Evolutionary conservation across 1,140 invertebrate species (phyloP).

Genomic region (Hydropsyche tenuis): DNA sequence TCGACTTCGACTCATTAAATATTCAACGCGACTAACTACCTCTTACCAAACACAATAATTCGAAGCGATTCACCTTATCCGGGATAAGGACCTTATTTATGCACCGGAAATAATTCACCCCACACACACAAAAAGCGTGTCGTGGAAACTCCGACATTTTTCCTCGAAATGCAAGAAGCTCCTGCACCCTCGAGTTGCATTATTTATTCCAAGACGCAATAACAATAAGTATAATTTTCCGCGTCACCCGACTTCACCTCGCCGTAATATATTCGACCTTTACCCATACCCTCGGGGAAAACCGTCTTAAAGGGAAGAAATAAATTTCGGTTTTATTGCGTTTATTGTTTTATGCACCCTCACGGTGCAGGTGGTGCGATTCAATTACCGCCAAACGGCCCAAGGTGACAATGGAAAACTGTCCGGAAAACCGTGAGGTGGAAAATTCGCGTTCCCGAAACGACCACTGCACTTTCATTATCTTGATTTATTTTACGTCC

Average conservation of each 20-base stretch:
- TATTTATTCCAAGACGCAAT: constrained; percentile 38
- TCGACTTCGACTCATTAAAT: no score
- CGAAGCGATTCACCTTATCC: neutral
- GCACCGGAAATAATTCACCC: constrained; percentile 6
- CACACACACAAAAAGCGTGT: no score
- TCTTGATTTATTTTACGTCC: no score
- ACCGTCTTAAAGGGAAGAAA: constrained; percentile 4
- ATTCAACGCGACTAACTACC: no score
- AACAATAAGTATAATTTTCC: constrained; percentile 39
- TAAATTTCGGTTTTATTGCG: constrained; percentile 44
- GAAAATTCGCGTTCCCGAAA: no score
- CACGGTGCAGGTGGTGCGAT: neutral
- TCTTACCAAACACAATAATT: neutral
- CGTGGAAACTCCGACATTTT: neutral
- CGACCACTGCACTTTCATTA: no score
- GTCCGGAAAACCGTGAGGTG: neutral
- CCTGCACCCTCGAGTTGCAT: constrained; percentile 2
- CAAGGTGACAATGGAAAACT: constrained; percentile 15
- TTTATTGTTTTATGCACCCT: constrained; percentile 45
- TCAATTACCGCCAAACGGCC: constrained; percentile 7
- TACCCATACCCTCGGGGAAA: neutral
- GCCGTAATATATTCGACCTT: neutral
- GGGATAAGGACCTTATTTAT: constrained; percentile 7
- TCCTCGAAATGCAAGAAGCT: neutral
- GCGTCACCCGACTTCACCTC: neutral